A percentile compares a stretch with the other conserved stretches of the same genome.
Evolutionary conservation across 2,888 invertebrate genomes (phyloP).

Genomic region (Dasysyrphus albostriatus): DNA sequence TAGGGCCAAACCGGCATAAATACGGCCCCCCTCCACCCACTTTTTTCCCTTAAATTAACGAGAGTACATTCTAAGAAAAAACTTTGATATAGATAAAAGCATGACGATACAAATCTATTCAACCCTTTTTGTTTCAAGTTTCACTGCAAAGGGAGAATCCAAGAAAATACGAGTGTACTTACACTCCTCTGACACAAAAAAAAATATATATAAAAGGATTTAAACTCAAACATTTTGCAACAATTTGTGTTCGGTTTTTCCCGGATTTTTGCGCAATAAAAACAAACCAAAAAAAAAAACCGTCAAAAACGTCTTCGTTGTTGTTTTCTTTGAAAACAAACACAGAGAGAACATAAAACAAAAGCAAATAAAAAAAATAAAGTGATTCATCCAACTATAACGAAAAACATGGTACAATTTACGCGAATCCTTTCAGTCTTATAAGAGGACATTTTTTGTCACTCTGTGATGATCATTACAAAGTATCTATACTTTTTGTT

Average conservation of each 20-base stretch:
- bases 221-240: conserved; percentile 32
- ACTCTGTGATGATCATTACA: conserved; percentile 12
- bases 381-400: conserved; percentile 35
- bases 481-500: conserved; percentile 17
- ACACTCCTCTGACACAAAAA: background rate
- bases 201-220: conserved; percentile 17
- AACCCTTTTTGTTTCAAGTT: conserved; percentile 14
- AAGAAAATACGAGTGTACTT: background rate
- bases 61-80: conserved; percentile 1
- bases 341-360: conserved; percentile 2
- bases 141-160: background rate
- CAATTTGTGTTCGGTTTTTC: conserved; percentile 20
- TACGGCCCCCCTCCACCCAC: background rate
- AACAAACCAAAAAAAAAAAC: background rate
- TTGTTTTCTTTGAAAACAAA: conserved; percentile 18
- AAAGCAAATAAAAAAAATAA: conserved; percentile 40
- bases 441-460: conserved; percentile 37
- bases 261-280: conserved; percentile 13
- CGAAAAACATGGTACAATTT: conserved; percentile 32
- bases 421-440: conserved; percentile 68
- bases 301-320: background rate
- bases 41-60: background rate
- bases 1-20: too few relatives aligned
- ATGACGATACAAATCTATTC: conserved; percentile 18
- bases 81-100: conserved; percentile 12